A percentile compares a stretch with the other conserved stretches of the same genome.
Evolutionary conservation across 1,140 invertebrate species (phyloP).

Genomic region (Procambarus virginalis): DNA sequence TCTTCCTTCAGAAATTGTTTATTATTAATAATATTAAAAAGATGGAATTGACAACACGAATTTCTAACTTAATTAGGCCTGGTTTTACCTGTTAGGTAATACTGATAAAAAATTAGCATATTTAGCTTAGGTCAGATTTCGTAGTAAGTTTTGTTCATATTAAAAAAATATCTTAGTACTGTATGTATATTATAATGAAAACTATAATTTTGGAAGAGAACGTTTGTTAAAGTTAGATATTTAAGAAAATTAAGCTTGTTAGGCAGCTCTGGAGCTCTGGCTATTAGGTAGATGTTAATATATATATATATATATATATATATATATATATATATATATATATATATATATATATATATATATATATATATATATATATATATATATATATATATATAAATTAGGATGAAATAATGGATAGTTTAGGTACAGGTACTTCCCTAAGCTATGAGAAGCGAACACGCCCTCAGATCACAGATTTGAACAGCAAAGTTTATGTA

Average conservation of each 20-base stretch:
- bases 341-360: background rate
- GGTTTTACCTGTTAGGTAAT: too few relatives aligned
- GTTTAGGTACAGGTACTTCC: background rate
- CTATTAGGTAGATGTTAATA: conserved; percentile 4
- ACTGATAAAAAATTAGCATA: too few relatives aligned
- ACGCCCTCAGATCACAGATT: conserved; percentile 41
- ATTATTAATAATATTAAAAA: too few relatives aligned
- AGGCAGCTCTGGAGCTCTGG: too few relatives aligned
- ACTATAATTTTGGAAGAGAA: too few relatives aligned
- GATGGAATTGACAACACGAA: too few relatives aligned
- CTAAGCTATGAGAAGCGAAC: conserved; percentile 42
- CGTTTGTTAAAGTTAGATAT: too few relatives aligned
- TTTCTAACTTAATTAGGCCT: too few relatives aligned
- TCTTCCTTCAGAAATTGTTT: too few relatives aligned
- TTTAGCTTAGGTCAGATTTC: too few relatives aligned
- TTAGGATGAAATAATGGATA: background rate
- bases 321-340: conserved; percentile 15
- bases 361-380: background rate
- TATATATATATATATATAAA: background rate
- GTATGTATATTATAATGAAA: background rate
- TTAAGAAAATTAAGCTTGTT: too few relatives aligned
- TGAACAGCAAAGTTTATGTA: conserved; percentile 21
- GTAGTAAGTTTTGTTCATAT: too few relatives aligned
- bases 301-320: conserved; percentile 9
- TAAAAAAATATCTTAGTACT: background rate